Percentiles rank a stretch among this genome's conserved stretches.
phyloP scores from a whole-genome alignment of 2,113 vertebrate species.

The Silurus meridionalis region DNA sequence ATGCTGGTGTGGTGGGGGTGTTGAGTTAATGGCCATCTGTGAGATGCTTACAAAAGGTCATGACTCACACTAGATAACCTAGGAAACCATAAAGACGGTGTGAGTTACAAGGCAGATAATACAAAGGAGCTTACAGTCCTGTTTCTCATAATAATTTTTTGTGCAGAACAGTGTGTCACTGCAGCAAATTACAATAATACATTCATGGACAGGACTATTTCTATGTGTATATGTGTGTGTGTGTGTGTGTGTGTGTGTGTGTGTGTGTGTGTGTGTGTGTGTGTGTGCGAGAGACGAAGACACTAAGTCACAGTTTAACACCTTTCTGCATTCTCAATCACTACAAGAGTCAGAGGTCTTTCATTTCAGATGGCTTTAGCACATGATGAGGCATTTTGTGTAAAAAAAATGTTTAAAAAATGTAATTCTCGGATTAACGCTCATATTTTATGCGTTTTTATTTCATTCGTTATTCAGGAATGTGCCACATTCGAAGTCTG shows the following conservation, averaged over 20 bases:
- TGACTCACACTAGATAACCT: conserved; percentile 51
- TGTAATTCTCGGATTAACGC: neutral
- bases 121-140: neutral
- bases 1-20: conserved; percentile 12
- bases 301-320: neutral
- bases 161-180: neutral
- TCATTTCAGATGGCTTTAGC: neutral
- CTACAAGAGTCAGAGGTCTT: neutral
- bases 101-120: conserved; percentile 43
- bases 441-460: neutral
- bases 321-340: neutral
- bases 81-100: conserved; percentile 25
- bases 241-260: neutral
- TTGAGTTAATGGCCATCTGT: conserved; percentile 58
- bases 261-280: conserved; percentile 3
- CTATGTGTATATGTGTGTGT: conserved; percentile 28
- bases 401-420: neutral
- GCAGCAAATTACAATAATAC: neutral
- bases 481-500: neutral
- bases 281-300: neutral
- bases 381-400: neutral
- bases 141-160: conserved; percentile 3
- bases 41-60: conserved; percentile 42
- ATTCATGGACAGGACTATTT: conserved; percentile 5
- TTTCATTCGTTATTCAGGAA: neutral